Conservation (phyloP, 2,888 invertebrate genomes). For the Sericinus montela region DNA sequence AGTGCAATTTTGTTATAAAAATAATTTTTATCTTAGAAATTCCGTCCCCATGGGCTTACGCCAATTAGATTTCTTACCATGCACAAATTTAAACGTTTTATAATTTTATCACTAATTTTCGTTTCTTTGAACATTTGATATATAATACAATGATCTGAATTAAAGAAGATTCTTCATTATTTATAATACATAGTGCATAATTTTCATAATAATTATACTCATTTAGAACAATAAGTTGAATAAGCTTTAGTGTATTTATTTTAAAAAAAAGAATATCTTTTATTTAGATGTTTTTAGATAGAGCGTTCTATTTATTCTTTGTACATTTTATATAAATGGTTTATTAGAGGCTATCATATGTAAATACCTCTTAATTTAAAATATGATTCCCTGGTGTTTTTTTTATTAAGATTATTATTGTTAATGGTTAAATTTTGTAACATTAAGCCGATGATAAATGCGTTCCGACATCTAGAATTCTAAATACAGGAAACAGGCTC, state of each 20-base stretch:
- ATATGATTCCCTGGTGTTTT: conserved; percentile 26
- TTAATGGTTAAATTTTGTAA: conserved; percentile 19
- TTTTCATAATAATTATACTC: conserved; percentile 73
- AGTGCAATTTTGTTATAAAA: no score
- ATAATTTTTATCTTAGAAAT: no score
- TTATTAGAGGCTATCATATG: conserved; percentile 67
- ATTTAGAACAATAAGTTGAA: conserved; percentile 53
- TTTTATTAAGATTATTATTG: conserved; percentile 21
- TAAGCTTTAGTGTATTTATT: conserved; percentile 70
- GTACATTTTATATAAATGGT: conserved; percentile 53
- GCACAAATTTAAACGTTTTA: conserved; percentile 37
- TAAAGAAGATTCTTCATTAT: conserved; percentile 15
- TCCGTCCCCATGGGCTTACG: no score
- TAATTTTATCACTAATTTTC: neutral
- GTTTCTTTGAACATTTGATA: conserved; percentile 8
- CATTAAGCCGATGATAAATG: conserved; percentile 7
- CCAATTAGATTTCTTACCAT: no score
- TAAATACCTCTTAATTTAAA: conserved; percentile 64
- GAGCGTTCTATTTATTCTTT: conserved; percentile 63
- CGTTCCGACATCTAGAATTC: no score
- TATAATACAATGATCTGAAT: conserved; percentile 22
- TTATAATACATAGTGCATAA: conserved; percentile 56
- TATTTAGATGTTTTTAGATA: conserved; percentile 40
- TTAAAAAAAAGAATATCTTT: conserved; percentile 34
- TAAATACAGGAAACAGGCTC: no score